These are phyloP conservation scores for Melanotaenia parkinsoni DNA, from an alignment of 2,797 vertebrate species.

Conservation along the genomic window DNA sequence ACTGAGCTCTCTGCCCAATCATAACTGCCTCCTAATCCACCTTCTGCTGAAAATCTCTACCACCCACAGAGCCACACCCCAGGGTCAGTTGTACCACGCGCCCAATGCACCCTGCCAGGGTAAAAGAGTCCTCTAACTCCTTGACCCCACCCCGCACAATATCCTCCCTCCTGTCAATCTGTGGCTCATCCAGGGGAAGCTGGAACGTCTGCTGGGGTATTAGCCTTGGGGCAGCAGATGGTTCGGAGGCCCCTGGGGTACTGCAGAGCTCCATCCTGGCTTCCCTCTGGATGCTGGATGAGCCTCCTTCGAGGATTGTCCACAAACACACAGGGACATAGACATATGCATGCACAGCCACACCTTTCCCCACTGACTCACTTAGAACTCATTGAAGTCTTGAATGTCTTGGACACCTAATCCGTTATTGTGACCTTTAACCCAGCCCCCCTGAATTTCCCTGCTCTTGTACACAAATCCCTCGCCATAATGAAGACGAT, in stretches of 20 bases:
- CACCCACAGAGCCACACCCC: constrained; percentile 51
- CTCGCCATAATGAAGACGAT: constrained; percentile 53
- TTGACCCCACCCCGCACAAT: constrained; percentile 25
- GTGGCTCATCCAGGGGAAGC: constrained; percentile 56
- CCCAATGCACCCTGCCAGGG: constrained; percentile 35
- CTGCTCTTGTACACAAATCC: constrained; percentile 58
- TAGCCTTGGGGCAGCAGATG: constrained; percentile 79
- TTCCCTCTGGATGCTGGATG: constrained; percentile 70
- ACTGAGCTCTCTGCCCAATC: constrained; percentile 31
- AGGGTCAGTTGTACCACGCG: constrained; percentile 37
- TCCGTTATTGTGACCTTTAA: constrained; percentile 70
- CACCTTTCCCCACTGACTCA: constrained; percentile 56
- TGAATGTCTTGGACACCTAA: constrained; percentile 68
- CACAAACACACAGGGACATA: constrained; percentile 41
- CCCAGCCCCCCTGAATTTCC: constrained; percentile 30
- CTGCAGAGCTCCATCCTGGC: constrained; percentile 61
- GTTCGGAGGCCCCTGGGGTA: constrained; percentile 65
- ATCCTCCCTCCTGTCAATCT: constrained; percentile 48
- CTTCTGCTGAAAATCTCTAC: constrained; percentile 59
- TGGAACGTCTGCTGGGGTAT: constrained; percentile 79
- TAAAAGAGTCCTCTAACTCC: constrained; percentile 52
- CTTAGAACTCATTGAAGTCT: constrained; percentile 54
- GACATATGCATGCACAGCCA: constrained; percentile 40
- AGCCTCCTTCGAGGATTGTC: constrained; percentile 70
- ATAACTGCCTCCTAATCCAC: constrained; percentile 53